Evolutionary conservation across 2,888 invertebrate species (phyloP).

Genomic region (Capitulum mitella): DNA sequence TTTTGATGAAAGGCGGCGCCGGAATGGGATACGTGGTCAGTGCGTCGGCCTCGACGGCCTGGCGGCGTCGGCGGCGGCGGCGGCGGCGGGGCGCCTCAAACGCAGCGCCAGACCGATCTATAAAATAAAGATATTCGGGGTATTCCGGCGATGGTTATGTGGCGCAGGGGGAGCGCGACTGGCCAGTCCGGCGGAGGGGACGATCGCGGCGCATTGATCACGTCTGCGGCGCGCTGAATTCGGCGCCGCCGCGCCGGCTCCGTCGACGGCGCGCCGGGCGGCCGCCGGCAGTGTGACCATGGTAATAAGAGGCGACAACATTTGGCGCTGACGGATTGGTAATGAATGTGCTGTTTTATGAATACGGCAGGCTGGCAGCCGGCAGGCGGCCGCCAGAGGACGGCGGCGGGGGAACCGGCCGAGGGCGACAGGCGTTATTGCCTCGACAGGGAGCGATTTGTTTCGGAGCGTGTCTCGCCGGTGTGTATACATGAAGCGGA

Average conservation of each 20-base stretch:
- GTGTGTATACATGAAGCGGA: too few species aligned
- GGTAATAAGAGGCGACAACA: constrained; percentile 14
- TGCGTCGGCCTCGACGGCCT: not conserved
- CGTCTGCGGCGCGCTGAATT: not conserved
- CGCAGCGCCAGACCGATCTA: not conserved
- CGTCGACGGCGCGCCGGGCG: not conserved
- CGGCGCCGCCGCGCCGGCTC: not conserved
- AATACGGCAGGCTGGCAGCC: not conserved
- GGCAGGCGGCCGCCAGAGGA: not conserved
- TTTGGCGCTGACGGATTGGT: constrained; percentile 5
- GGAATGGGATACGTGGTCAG: constrained; percentile 7
- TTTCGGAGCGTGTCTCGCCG: not conserved
- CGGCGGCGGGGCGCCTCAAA: not conserved
- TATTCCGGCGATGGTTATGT: not conserved
- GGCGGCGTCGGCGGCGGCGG: not conserved
- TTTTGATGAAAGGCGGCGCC: constrained; percentile 15
- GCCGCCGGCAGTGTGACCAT: not conserved
- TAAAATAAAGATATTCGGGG: constrained; percentile 21
- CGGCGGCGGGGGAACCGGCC: not conserved
- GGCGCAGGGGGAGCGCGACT: not conserved
- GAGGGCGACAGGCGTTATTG: not conserved
- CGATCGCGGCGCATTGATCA: constrained; percentile 10
- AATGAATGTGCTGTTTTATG: constrained; percentile 22
- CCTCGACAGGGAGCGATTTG: not conserved
- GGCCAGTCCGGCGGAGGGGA: not conserved